Conservation (phyloP, 2,888 invertebrate genomes). For the Resseliella maxima region DNA sequence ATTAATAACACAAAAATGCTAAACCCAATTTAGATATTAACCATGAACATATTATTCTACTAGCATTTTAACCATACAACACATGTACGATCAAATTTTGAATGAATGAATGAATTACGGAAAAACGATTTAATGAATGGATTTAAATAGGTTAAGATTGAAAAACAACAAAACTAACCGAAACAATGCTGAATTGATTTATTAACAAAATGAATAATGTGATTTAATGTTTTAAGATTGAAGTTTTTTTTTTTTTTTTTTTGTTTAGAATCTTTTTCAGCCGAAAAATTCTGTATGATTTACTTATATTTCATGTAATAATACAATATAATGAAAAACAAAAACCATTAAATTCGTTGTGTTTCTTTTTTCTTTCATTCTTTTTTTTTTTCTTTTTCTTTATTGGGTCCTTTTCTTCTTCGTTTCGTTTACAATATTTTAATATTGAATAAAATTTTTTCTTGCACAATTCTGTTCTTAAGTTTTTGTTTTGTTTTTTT, state of each 20-base stretch:
- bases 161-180: constrained; percentile 33
- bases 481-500: not conserved
- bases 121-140: no score
- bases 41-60: constrained; percentile 49
- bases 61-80: constrained; percentile 9
- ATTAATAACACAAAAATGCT: constrained; percentile 1
- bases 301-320: constrained; percentile 23
- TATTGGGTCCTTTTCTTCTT: not conserved
- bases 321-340: not conserved
- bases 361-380: not conserved
- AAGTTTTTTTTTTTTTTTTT: not conserved
- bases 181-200: constrained; percentile 41
- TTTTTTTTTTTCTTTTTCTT: not conserved
- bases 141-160: no score
- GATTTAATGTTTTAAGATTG: constrained; percentile 43
- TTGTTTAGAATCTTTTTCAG: constrained; percentile 23
- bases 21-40: constrained; percentile 39
- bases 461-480: not conserved
- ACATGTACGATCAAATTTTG: not conserved
- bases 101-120: not conserved
- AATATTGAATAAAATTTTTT: not conserved
- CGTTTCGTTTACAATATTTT: not conserved
- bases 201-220: constrained; percentile 44
- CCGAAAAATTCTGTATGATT: constrained; percentile 20
- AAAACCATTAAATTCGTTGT: constrained; percentile 18